Conservation (phyloP, 2,888 invertebrate species). For the Agriotes lineatus region DNA sequence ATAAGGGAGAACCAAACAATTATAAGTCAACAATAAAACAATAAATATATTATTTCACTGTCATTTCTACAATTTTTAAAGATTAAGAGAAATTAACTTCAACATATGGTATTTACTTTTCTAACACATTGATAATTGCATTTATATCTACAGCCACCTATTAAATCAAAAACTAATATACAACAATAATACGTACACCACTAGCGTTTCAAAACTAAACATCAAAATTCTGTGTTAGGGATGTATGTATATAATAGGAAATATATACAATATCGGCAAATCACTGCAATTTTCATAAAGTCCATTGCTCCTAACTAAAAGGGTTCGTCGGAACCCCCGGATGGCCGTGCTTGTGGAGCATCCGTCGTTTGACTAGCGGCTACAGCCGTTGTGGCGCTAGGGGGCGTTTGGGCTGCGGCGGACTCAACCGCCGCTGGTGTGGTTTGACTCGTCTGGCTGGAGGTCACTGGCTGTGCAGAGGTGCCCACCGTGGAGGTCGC, state of each 20-base stretch:
- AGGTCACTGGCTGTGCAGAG: constrained; percentile 61
- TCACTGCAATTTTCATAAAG: constrained; percentile 17
- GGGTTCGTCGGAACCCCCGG: constrained; percentile 61
- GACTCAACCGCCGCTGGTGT: constrained; percentile 59
- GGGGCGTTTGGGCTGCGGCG: constrained; percentile 58
- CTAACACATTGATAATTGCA: constrained; percentile 25
- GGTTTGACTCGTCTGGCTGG: constrained; percentile 64
- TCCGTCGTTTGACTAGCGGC: constrained; percentile 58
- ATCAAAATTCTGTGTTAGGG: constrained; percentile 20
- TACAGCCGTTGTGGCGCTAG: constrained; percentile 46
- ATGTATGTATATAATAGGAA: constrained; percentile 12
- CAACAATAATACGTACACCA: constrained; percentile 17
- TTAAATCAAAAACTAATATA: constrained; percentile 23
- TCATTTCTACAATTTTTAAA: no score
- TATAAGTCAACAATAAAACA: no score
- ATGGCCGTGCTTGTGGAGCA: constrained; percentile 51
- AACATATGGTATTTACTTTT: constrained; percentile 5
- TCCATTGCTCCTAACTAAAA: constrained; percentile 19
- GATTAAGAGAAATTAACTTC: no score
- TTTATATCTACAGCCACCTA: constrained; percentile 42
- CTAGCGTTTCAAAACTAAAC: constrained; percentile 18
- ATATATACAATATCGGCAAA: constrained; percentile 4
- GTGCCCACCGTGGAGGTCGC: constrained; percentile 62
- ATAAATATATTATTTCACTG: no score
- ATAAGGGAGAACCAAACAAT: no score